Evolutionary conservation across 2,113 vertebrate species (phyloP).

Genomic region (Lota lota): DNA sequence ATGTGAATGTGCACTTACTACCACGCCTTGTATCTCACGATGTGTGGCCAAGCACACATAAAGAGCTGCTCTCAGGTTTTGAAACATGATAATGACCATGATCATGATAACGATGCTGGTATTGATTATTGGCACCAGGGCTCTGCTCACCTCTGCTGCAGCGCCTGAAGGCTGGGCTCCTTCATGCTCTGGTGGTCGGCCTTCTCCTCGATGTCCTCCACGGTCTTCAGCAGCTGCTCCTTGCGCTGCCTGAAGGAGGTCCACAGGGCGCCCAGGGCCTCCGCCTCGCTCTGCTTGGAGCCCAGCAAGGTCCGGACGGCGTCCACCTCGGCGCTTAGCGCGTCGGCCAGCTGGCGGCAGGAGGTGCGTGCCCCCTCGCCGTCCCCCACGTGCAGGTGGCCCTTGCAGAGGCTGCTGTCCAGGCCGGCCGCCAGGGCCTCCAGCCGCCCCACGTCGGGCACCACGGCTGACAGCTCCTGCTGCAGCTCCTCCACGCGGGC

Average conservation of each 20-base stretch:
- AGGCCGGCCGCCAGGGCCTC: constrained; percentile 80
- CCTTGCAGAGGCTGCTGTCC: constrained; percentile 85
- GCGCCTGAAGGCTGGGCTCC: constrained; percentile 79
- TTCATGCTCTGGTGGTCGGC: constrained; percentile 81
- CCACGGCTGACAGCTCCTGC: constrained; percentile 72
- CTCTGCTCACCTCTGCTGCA: constrained; percentile 87
- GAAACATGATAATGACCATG: too few species aligned
- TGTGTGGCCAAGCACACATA: too few species aligned
- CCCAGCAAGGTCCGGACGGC: constrained; percentile 85
- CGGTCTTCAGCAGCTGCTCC: constrained; percentile 83
- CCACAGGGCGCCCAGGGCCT: constrained; percentile 80
- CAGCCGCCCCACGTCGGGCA: constrained; percentile 76
- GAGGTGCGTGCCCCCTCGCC: constrained; percentile 78
- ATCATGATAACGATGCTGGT: too few species aligned
- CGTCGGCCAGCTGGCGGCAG: constrained; percentile 81
- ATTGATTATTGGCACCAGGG: too few species aligned
- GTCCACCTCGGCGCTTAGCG: constrained; percentile 81
- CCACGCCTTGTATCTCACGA: too few species aligned
- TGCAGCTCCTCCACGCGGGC: constrained; percentile 81
- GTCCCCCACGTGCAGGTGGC: constrained; percentile 81
- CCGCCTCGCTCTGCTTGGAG: constrained; percentile 90
- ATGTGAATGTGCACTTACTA: too few species aligned
- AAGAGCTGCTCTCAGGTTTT: too few species aligned
- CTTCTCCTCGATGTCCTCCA: constrained; percentile 92
- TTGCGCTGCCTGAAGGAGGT: constrained; percentile 82